phyloP scores from a whole-genome alignment of 1,140 invertebrate species.

The Eurosta solidaginis region DNA sequence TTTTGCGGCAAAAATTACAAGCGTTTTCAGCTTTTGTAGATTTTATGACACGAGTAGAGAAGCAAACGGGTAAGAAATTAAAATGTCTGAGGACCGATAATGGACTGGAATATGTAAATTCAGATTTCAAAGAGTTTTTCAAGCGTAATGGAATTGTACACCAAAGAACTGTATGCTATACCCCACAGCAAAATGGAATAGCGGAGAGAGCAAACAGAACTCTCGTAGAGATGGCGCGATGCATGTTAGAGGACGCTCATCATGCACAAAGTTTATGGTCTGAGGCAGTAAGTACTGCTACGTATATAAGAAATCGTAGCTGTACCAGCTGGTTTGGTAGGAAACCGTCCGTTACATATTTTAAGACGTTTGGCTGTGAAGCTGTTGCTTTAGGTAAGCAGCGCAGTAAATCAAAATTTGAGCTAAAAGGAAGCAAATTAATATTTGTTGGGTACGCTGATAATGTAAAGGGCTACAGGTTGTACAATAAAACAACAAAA shows the following conservation, averaged over 20 bases:
- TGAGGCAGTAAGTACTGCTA: conserved; percentile 55
- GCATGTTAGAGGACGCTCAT: conserved; percentile 50
- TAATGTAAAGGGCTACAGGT: conserved; percentile 44
- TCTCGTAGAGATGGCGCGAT: conserved; percentile 53
- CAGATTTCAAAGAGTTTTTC: conserved; percentile 28
- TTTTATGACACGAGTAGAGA: no score
- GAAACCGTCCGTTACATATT: conserved; percentile 40
- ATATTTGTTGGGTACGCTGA: conserved; percentile 42
- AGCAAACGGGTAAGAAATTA: conserved; percentile 41
- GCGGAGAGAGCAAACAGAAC: conserved; percentile 53
- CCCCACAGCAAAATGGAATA: conserved; percentile 46
- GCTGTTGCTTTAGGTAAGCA: conserved; percentile 43
- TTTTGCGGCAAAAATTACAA: no score
- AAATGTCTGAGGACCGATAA: conserved; percentile 32
- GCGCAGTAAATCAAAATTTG: conserved; percentile 37
- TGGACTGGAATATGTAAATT: conserved; percentile 30
- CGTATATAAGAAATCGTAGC: conserved; percentile 55
- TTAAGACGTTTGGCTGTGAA: conserved; percentile 45
- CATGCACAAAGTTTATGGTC: conserved; percentile 56
- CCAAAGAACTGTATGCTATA: conserved; percentile 44
- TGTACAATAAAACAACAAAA: conserved; percentile 43
- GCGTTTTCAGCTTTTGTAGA: no score
- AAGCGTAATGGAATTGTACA: conserved; percentile 38
- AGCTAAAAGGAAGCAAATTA: conserved; percentile 36
- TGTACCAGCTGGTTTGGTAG: conserved; percentile 46